Evolutionary conservation across 1,140 invertebrate species (phyloP).

Genomic region (Bombus sibiricus): DNA sequence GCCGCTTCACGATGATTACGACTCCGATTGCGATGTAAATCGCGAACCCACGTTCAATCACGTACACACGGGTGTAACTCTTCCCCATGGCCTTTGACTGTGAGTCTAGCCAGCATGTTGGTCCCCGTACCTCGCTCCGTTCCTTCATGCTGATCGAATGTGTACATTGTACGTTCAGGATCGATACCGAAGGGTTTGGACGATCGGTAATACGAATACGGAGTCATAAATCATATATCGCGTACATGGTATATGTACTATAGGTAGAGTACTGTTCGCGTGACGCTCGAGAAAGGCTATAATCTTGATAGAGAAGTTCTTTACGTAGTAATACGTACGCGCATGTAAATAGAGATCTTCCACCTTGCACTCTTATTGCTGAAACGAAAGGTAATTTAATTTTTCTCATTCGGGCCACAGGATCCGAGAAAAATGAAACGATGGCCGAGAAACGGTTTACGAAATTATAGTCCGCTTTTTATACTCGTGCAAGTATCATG

Average conservation of each 20-base stretch:
- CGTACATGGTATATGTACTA: too few species aligned
- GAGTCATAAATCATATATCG: conserved; percentile 1
- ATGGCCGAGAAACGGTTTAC: too few species aligned
- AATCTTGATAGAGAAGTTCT: too few species aligned
- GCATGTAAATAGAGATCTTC: neutral
- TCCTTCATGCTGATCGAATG: conserved; percentile 42
- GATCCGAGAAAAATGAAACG: too few species aligned
- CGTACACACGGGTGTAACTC: conserved; percentile 69
- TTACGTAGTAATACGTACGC: too few species aligned
- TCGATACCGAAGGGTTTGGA: conserved; percentile 37
- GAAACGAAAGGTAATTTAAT: too few species aligned
- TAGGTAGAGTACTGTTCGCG: too few species aligned
- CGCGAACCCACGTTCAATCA: conserved; percentile 77
- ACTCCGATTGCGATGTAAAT: conserved; percentile 80
- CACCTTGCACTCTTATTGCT: too few species aligned
- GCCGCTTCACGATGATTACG: conserved; percentile 75
- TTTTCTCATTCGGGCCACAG: too few species aligned
- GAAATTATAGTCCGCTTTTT: too few species aligned
- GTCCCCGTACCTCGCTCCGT: conserved; percentile 10
- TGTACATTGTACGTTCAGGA: conserved; percentile 46
- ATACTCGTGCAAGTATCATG: too few species aligned
- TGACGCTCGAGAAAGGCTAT: too few species aligned
- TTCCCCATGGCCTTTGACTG: conserved; percentile 72
- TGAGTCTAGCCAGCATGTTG: conserved; percentile 60
- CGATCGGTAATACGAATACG: conserved; percentile 48